Evolutionary conservation across 53 echinoderm and acorn worm genomes (phyloP).

Genomic region (Hippasteria phrygiana): DNA sequence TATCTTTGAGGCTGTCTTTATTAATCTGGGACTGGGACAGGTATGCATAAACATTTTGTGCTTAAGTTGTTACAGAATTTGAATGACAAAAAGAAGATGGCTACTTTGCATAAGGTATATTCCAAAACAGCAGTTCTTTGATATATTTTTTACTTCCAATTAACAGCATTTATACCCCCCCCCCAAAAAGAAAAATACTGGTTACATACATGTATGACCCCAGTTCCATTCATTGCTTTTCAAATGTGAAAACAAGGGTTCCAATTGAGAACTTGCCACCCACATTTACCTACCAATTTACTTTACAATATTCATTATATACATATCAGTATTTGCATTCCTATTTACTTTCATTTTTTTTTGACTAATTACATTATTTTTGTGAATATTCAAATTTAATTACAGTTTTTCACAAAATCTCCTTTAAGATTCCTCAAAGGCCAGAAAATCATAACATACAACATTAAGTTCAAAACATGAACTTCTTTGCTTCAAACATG

Average conservation of each 20-base stretch:
- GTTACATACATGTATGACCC: too few relatives aligned
- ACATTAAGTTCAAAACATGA: neutral
- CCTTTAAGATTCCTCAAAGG: neutral
- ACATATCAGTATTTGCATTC: conserved; percentile 39
- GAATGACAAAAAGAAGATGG: too few relatives aligned
- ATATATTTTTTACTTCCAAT: too few relatives aligned
- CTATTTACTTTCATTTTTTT: neutral
- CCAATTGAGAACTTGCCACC: neutral
- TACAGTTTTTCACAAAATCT: neutral
- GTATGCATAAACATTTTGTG: too few relatives aligned
- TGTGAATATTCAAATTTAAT: neutral
- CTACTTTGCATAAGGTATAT: too few relatives aligned
- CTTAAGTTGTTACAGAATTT: too few relatives aligned
- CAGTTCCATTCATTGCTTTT: neutral
- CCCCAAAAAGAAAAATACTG: too few relatives aligned
- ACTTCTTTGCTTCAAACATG: neutral
- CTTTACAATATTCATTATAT: conserved; percentile 50
- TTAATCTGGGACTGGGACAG: too few relatives aligned
- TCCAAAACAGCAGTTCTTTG: too few relatives aligned
- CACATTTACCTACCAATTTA: conserved; percentile 9
- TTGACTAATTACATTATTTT: conserved; percentile 11
- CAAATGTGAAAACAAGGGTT: neutral
- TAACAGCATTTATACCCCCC: too few relatives aligned
- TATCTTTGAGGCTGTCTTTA: too few relatives aligned
- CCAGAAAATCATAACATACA: neutral